Evolutionary conservation across 2,888 invertebrate genomes (phyloP).

Genomic region (Scelioninae gen. 1): DNA sequence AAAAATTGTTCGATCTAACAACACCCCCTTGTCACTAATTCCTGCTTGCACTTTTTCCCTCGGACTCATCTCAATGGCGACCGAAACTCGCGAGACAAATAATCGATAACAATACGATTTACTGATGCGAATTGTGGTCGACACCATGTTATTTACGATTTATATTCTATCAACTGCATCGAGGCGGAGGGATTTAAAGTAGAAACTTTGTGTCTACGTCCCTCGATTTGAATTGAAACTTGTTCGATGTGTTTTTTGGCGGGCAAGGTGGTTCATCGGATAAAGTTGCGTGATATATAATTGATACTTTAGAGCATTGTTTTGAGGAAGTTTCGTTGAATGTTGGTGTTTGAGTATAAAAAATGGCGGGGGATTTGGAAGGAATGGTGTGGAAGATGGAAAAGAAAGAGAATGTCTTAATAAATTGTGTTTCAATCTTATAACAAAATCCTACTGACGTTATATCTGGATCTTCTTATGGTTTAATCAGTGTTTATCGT

Average conservation of each 20-base stretch:
- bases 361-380: constrained; percentile 20
- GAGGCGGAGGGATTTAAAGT: constrained; percentile 69
- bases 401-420: neutral
- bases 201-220: constrained; percentile 79
- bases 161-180: constrained; percentile 67
- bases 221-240: constrained; percentile 83
- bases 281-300: constrained; percentile 27
- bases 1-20: neutral
- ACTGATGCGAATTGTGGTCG: constrained; percentile 71
- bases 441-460: too few relatives aligned
- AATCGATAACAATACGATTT: constrained; percentile 74
- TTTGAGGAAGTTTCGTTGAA: constrained; percentile 15
- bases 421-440: too few relatives aligned
- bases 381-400: constrained; percentile 10
- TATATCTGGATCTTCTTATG: too few relatives aligned
- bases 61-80: constrained; percentile 71
- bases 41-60: constrained; percentile 11
- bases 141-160: constrained; percentile 69
- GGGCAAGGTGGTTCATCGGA: constrained; percentile 59
- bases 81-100: constrained; percentile 65
- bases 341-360: neutral
- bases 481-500: too few relatives aligned
- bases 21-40: neutral
- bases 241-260: constrained; percentile 80
- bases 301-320: constrained; percentile 51